Percentiles rank a stretch among this genome's conserved stretches.
Evolutionary conservation across 2,797 vertebrate species (phyloP).

Genomic region (Trachurus trachurus): DNA sequence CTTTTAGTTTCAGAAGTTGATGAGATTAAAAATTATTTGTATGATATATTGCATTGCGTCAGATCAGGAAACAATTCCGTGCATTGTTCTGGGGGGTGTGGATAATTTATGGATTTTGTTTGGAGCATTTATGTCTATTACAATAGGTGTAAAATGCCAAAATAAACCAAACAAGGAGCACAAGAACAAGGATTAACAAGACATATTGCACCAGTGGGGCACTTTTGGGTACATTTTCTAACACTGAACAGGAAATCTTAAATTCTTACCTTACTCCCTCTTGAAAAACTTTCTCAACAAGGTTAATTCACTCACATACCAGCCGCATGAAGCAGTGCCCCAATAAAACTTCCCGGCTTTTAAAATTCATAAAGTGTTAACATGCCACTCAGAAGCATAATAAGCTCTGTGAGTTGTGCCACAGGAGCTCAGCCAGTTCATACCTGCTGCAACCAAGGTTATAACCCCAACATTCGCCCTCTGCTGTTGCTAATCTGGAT

Average conservation of each 20-base stretch:
- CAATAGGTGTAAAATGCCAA: not conserved
- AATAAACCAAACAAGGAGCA: constrained; percentile 5
- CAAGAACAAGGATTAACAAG: constrained; percentile 22
- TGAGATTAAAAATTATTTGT: too few species aligned
- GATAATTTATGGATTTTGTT: not conserved
- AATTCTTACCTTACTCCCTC: constrained; percentile 43
- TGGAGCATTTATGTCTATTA: not conserved
- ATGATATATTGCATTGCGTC: not conserved
- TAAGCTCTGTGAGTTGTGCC: constrained; percentile 37
- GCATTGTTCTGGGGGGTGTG: not conserved
- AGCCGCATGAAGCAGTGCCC: constrained; percentile 54
- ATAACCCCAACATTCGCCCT: constrained; percentile 15
- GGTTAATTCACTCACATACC: constrained; percentile 62
- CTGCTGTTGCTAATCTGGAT: constrained; percentile 47
- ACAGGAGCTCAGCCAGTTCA: constrained; percentile 26
- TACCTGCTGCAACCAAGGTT: constrained; percentile 48
- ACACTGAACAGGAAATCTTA: constrained; percentile 47
- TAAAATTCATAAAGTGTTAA: constrained; percentile 72
- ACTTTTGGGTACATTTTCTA: constrained; percentile 8
- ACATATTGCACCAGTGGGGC: constrained; percentile 22
- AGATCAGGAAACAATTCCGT: not conserved
- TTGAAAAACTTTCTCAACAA: constrained; percentile 48
- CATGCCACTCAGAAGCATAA: constrained; percentile 62
- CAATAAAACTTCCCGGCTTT: constrained; percentile 61
- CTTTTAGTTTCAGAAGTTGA: too few species aligned